Evolutionary conservation across 2,797 vertebrate genomes (phyloP).

Genomic region (Hirundo rustica): DNA sequence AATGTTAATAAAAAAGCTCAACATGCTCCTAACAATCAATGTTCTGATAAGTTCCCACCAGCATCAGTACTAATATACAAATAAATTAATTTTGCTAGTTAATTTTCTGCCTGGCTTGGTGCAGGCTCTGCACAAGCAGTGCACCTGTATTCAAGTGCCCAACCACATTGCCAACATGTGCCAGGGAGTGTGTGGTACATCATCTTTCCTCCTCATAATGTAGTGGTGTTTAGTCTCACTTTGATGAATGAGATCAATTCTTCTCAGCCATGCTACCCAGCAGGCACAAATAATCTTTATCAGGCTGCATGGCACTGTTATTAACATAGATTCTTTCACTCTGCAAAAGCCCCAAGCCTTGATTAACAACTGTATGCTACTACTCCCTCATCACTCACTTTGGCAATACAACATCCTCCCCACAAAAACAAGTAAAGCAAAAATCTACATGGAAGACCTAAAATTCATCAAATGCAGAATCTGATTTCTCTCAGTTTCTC

Average conservation of each 20-base stretch:
- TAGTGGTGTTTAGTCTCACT: neutral
- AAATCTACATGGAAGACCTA: constrained; percentile 69
- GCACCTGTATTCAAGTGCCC: constrained; percentile 6
- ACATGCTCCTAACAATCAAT: constrained; percentile 59
- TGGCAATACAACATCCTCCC: constrained; percentile 63
- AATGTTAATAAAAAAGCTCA: constrained; percentile 67
- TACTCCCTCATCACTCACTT: constrained; percentile 44
- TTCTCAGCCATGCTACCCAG: constrained; percentile 31
- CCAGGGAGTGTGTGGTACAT: constrained; percentile 27
- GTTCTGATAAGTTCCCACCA: constrained; percentile 29
- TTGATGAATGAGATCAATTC: neutral
- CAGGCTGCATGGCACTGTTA: constrained; percentile 26
- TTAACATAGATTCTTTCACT: constrained; percentile 30
- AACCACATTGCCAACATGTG: neutral
- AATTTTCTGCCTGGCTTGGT: constrained; percentile 43
- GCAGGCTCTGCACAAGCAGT: constrained; percentile 30
- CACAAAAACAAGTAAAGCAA: constrained; percentile 59
- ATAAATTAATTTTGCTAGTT: constrained; percentile 56
- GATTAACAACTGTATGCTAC: constrained; percentile 43
- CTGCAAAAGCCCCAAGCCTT: constrained; percentile 45
- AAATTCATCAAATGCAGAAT: constrained; percentile 49
- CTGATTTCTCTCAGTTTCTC: neutral
- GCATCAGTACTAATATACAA: constrained; percentile 61
- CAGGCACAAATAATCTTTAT: constrained; percentile 35
- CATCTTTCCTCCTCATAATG: neutral